Percentiles rank a stretch among this genome's conserved stretches.
These are phyloP conservation scores for Microtus ochrogaster DNA, from an alignment of 2,113 vertebrate species.

Conservation along the genomic window DNA sequence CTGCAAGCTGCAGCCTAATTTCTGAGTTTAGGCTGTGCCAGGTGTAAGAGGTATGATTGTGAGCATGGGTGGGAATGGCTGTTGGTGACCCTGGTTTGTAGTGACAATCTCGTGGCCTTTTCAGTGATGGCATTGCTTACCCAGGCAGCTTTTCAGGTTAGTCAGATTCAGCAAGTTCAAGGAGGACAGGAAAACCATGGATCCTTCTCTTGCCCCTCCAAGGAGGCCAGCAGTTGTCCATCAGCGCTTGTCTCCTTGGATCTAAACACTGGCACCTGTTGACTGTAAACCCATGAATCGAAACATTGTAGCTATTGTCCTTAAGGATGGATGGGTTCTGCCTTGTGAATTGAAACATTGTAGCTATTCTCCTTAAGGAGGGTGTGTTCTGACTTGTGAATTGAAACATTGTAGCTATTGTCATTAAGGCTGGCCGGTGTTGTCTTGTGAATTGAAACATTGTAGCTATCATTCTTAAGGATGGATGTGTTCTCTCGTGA, in stretches of 20 bases:
- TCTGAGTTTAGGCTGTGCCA: background rate
- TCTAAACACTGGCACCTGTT: background rate
- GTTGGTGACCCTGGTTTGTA: background rate
- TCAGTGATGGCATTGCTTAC: too few relatives aligned
- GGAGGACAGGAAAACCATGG: background rate
- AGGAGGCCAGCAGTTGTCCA: background rate
- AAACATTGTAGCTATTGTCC: background rate
- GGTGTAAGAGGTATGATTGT: background rate
- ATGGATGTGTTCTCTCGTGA: too few relatives aligned
- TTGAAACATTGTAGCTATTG: background rate
- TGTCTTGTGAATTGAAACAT: too few relatives aligned
- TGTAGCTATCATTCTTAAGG: background rate
- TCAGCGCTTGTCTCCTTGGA: background rate
- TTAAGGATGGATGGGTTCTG: rapidly evolving
- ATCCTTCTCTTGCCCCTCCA: background rate
- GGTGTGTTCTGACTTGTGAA: too few relatives aligned
- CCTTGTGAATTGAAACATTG: background rate
- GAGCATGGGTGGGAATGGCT: background rate
- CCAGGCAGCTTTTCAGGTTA: background rate
- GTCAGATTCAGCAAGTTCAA: too few relatives aligned
- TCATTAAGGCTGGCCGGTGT: background rate
- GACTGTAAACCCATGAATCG: background rate
- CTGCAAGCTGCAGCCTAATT: background rate
- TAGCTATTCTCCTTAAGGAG: background rate
- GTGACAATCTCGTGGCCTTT: too few relatives aligned